phyloP scores from a whole-genome alignment of 2,113 vertebrate species.

The Cavia porcellus region DNA sequence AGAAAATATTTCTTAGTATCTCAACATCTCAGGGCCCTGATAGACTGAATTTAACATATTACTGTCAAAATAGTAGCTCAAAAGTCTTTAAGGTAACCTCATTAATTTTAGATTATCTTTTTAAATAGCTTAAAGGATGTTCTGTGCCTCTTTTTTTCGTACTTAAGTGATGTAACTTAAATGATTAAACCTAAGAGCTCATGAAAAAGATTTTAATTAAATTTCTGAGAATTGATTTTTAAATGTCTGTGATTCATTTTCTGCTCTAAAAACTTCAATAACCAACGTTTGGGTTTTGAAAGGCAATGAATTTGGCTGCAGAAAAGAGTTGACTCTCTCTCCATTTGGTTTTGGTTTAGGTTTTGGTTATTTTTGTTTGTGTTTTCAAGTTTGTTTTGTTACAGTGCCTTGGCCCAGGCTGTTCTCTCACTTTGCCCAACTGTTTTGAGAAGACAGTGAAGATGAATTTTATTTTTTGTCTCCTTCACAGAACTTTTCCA shows the following conservation, averaged over 20 bases:
- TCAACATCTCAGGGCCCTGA: not conserved
- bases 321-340: conserved; percentile 61
- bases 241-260: conserved; percentile 81
- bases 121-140: conserved; percentile 51
- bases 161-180: conserved; percentile 42
- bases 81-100: conserved; percentile 53
- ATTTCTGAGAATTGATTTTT: conserved; percentile 76
- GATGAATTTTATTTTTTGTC: conserved; percentile 55
- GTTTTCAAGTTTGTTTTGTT: conserved; percentile 76
- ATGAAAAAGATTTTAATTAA: conserved; percentile 70
- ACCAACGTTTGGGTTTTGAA: conserved; percentile 71
- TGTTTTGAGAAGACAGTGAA: conserved; percentile 47
- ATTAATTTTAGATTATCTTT: conserved; percentile 29
- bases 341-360: conserved; percentile 79
- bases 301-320: conserved; percentile 76
- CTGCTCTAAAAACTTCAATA: conserved; percentile 81
- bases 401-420: conserved; percentile 43
- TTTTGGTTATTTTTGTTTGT: conserved; percentile 79
- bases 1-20: not conserved
- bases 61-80: not conserved
- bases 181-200: conserved; percentile 68
- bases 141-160: not conserved
- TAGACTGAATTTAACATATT: conserved; percentile 4
- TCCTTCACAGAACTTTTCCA: conserved; percentile 52
- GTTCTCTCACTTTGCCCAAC: conserved; percentile 30